phyloP scores from a whole-genome alignment of 2,888 invertebrate genomes.

The Lepidochitona cinerea region DNA sequence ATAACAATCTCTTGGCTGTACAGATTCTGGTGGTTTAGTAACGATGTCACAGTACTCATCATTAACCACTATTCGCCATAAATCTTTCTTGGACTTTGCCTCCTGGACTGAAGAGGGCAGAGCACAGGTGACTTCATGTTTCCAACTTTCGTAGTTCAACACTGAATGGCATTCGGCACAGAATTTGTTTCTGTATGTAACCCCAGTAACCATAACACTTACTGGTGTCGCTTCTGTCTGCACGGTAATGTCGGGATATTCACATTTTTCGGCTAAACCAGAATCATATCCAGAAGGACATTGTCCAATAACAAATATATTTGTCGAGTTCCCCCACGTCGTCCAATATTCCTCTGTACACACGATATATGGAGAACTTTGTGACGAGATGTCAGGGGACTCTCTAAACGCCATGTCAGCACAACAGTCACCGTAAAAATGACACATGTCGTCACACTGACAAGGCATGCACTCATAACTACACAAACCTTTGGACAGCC shows the following conservation, averaged over 20 bases:
- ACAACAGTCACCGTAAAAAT: conserved; percentile 33
- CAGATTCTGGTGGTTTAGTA: not conserved
- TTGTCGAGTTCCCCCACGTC: not conserved
- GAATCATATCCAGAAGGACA: not conserved
- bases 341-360: not conserved
- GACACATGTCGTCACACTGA: conserved; percentile 33
- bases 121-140: not conserved
- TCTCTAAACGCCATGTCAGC: conserved; percentile 24
- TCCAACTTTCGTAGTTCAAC: not conserved
- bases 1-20: not conserved
- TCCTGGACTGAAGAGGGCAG: no score
- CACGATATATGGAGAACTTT: not conserved
- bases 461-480: conserved; percentile 24
- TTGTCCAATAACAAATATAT: not conserved
- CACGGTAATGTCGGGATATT: not conserved
- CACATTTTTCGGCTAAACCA: not conserved
- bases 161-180: conserved; percentile 11
- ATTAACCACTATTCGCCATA: not conserved
- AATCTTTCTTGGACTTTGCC: not conserved
- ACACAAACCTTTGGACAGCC: not conserved
- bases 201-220: not conserved
- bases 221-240: not conserved
- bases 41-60: not conserved
- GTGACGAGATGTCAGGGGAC: not conserved
- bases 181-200: conserved; percentile 11